phyloP scores from a whole-genome alignment of 1,140 invertebrate genomes.

The Macrosteles quadrilineatus region DNA sequence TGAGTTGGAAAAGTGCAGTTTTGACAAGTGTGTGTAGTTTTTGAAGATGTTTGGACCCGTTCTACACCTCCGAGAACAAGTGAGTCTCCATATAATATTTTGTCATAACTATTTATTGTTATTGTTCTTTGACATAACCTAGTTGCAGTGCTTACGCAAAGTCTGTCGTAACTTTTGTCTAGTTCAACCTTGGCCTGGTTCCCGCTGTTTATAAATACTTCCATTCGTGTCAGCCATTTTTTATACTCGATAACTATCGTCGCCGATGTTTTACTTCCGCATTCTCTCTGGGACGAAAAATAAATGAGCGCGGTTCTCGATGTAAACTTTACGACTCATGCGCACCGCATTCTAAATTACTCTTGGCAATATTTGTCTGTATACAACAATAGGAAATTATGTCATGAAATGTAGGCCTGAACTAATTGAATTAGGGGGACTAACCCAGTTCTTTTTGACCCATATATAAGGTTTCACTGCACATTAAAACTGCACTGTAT shows the following conservation, averaged over 20 bases:
- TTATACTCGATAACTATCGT: not conserved
- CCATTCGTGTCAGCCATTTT: constrained; percentile 13
- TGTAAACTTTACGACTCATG: too few relatives aligned
- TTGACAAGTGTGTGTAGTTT: constrained; percentile 17
- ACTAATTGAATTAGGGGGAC: not conserved
- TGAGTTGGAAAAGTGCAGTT: constrained; percentile 48
- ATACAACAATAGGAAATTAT: not conserved
- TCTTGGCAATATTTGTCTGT: not conserved
- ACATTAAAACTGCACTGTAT: not conserved
- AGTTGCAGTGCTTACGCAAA: not conserved
- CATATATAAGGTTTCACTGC: constrained; percentile 19
- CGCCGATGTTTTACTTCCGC: not conserved
- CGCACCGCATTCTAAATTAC: too few relatives aligned
- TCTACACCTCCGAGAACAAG: not conserved
- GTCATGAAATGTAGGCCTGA: not conserved
- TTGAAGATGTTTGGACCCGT: constrained; percentile 9
- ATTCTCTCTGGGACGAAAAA: not conserved
- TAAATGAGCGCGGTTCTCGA: not conserved
- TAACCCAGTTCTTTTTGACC: constrained; percentile 18
- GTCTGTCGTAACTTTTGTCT: constrained; percentile 4
- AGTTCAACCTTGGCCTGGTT: constrained; percentile 6
- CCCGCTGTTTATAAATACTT: constrained; percentile 17
- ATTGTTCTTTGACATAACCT: not conserved
- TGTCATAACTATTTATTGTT: not conserved
- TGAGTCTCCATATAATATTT: constrained; percentile 1